phyloP scores from a whole-genome alignment of 2,113 vertebrate species.

The Saccopteryx bilineata region DNA sequence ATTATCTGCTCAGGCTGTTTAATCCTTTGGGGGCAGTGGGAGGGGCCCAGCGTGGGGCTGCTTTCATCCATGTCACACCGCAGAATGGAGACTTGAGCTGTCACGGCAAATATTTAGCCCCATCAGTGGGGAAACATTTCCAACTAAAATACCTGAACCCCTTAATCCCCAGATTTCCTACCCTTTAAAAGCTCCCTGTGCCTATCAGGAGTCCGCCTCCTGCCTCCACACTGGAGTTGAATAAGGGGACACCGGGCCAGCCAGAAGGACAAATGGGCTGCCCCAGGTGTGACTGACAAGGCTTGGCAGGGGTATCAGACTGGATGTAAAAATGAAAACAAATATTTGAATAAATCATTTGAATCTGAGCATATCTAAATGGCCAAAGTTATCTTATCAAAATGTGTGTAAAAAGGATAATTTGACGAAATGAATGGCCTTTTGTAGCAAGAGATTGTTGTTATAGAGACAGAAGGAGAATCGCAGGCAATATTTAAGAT shows the following conservation, averaged over 20 bases:
- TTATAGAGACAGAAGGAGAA: neutral
- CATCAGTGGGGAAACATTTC: conserved; percentile 64
- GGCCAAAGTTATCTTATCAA: neutral
- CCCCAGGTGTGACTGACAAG: neutral
- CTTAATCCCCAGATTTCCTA: conserved; percentile 71
- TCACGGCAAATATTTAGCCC: conserved; percentile 61
- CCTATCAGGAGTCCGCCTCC: neutral
- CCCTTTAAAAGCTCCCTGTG: conserved; percentile 59
- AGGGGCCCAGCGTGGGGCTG: neutral
- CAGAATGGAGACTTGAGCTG: conserved; percentile 43
- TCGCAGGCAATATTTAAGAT: neutral
- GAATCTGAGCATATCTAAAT: neutral
- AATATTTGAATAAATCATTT: neutral
- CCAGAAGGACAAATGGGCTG: neutral
- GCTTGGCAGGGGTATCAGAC: neutral
- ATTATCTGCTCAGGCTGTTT: conserved; percentile 83
- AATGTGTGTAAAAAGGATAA: neutral
- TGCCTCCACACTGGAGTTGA: neutral
- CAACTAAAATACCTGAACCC: conserved; percentile 52
- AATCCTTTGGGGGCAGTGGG: conserved; percentile 72
- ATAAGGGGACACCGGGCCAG: neutral
- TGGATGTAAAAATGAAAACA: conserved; percentile 12
- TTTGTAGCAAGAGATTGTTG: neutral
- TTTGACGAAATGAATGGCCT: neutral
- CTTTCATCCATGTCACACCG: conserved; percentile 68